Evolutionary conservation across 1,140 invertebrate genomes (phyloP).

Genomic region (Bombus soroeensis): DNA sequence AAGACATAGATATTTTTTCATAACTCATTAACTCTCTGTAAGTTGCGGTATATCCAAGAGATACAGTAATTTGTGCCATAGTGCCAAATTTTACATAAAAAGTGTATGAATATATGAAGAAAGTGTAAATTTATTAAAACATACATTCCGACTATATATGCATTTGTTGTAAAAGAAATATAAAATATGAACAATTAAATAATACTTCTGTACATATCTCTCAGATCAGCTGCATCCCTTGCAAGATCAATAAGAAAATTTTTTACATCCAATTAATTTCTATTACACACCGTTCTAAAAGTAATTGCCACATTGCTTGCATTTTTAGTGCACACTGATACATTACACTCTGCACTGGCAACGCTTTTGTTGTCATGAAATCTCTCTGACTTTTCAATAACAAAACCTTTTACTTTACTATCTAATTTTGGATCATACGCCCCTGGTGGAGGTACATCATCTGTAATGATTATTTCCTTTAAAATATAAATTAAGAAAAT

Average conservation of each 20-base stretch:
- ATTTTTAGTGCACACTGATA: slow-evolving; percentile 70
- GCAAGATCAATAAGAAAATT: neutral
- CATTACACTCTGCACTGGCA: slow-evolving; percentile 69
- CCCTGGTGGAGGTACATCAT: slow-evolving; percentile 79
- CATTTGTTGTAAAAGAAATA: too few species aligned
- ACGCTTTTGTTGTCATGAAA: slow-evolving; percentile 77
- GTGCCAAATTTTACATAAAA: too few species aligned
- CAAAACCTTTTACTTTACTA: slow-evolving; percentile 74
- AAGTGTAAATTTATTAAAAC: too few species aligned
- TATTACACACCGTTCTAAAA: slow-evolving; percentile 50
- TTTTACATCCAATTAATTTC: neutral
- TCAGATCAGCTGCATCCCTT: neutral
- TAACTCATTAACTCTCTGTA: neutral
- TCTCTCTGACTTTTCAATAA: slow-evolving; percentile 77
- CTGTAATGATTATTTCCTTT: slow-evolving; percentile 58
- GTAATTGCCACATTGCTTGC: neutral
- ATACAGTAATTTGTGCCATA: neutral
- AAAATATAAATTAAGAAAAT: neutral
- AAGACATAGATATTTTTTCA: neutral
- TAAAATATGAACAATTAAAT: neutral
- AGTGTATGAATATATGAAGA: too few species aligned
- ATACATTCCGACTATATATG: too few species aligned
- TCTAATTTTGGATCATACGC: slow-evolving; percentile 80
- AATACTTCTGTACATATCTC: neutral
- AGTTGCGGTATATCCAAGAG: neutral